Conservation (phyloP, 2,113 vertebrate species). For the Alces alces region DNA sequence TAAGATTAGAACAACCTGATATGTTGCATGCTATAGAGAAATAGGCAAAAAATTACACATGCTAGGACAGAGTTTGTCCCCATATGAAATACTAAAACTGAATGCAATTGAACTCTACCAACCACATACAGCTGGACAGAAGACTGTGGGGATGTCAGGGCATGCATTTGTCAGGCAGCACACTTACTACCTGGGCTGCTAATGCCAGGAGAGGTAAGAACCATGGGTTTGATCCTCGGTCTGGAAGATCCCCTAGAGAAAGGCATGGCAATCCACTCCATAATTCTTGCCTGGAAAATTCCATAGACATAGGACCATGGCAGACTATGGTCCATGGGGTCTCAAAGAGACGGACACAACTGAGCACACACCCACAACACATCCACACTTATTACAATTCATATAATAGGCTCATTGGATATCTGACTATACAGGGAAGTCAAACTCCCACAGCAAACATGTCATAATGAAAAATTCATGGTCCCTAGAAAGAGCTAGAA, state of each 20-base stretch:
- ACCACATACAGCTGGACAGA: background rate
- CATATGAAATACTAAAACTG: conserved; percentile 69
- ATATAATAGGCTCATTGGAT: background rate
- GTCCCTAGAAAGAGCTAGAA: background rate
- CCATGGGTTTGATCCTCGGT: background rate
- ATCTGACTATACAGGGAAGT: background rate
- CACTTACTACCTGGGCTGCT: background rate
- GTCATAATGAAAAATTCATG: background rate
- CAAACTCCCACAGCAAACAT: background rate
- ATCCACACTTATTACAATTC: background rate
- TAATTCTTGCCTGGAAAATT: background rate
- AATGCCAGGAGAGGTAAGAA: background rate
- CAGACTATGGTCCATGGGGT: background rate
- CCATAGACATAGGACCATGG: background rate
- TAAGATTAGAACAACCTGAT: conserved; percentile 73
- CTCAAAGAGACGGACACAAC: background rate
- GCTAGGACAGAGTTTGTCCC: conserved; percentile 60
- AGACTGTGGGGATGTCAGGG: conserved; percentile 14
- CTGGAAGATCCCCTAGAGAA: background rate
- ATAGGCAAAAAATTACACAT: conserved; percentile 61
- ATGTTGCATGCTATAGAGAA: conserved; percentile 66
- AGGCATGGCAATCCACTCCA: background rate
- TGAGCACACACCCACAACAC: background rate
- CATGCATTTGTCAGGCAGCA: background rate
- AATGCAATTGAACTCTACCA: conserved; percentile 64